phyloP scores from a whole-genome alignment of 2,888 invertebrate genomes.

The Megalurothrips usitatus region DNA sequence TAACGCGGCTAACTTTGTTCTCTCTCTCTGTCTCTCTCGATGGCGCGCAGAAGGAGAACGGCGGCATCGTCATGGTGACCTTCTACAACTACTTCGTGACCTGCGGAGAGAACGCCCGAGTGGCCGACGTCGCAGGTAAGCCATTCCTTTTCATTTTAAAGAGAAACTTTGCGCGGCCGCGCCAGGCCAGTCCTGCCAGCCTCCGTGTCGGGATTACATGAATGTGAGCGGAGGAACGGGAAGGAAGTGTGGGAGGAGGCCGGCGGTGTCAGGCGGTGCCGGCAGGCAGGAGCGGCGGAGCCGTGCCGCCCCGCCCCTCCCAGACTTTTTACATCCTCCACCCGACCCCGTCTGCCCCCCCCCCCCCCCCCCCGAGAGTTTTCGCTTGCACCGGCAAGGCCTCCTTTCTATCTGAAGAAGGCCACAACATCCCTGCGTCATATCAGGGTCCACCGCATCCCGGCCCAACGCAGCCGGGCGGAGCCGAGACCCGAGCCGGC shows the following conservation, averaged over 20 bases:
- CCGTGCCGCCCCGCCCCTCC: background rate
- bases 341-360: background rate
- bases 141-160: slow-evolving; percentile 31
- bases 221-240: background rate
- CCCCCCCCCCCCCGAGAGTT: background rate
- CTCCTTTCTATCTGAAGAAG: background rate
- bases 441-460: no score
- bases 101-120: slow-evolving; percentile 54
- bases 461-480: no score
- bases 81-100: slow-evolving; percentile 63
- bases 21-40: background rate
- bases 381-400: slow-evolving; percentile 6
- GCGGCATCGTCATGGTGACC: slow-evolving; percentile 71
- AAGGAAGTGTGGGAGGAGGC: background rate
- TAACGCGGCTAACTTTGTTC: slow-evolving; percentile 9
- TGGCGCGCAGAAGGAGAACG: slow-evolving; percentile 56
- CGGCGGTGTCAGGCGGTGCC: no score
- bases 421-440: background rate
- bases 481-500: no score
- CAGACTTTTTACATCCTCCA: background rate
- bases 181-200: background rate
- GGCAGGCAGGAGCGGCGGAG: background rate
- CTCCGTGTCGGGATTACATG: background rate
- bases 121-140: slow-evolving; percentile 65
- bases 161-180: background rate